Conservation (phyloP, 2,888 invertebrate genomes). For the Ormyrus rosae region DNA sequence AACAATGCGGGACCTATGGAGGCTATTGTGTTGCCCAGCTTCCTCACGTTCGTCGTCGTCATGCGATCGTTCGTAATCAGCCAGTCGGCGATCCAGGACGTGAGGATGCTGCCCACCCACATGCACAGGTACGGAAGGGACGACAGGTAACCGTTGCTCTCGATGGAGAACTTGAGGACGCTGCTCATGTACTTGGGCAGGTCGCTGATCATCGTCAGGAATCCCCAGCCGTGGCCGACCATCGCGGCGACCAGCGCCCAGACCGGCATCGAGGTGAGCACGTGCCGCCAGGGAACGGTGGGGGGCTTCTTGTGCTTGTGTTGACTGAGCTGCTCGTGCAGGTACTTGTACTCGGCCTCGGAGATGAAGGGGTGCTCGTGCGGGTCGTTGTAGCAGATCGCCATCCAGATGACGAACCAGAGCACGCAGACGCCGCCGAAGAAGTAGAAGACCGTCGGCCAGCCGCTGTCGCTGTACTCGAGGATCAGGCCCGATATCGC, state of each 20-base stretch:
- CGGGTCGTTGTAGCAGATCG: slow-evolving; percentile 72
- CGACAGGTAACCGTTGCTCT: slow-evolving; percentile 75
- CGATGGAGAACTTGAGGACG: slow-evolving; percentile 74
- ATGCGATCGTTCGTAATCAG: slow-evolving; percentile 69
- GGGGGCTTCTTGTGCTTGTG: slow-evolving; percentile 69
- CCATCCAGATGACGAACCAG: slow-evolving; percentile 84
- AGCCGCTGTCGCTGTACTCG: slow-evolving; percentile 79
- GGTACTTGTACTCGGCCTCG: slow-evolving; percentile 68
- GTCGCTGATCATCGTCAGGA: slow-evolving; percentile 73
- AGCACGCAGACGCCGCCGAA: slow-evolving; percentile 85
- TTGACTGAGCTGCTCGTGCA: slow-evolving; percentile 67
- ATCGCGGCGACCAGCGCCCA: slow-evolving; percentile 84
- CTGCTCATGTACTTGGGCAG: slow-evolving; percentile 75
- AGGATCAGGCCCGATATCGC: slow-evolving; percentile 82
- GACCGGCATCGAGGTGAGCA: slow-evolving; percentile 80
- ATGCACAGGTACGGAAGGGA: slow-evolving; percentile 76
- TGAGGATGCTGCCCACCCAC: slow-evolving; percentile 74
- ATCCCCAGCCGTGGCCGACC: slow-evolving; percentile 74
- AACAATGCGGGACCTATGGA: slow-evolving; percentile 77
- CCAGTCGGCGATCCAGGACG: slow-evolving; percentile 75
- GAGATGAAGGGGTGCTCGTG: slow-evolving; percentile 74
- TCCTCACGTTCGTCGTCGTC: slow-evolving; percentile 74
- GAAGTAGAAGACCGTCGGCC: slow-evolving; percentile 88
- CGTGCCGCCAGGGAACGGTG: slow-evolving; percentile 69
- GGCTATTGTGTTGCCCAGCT: slow-evolving; percentile 76